Evolutionary conservation across 1,140 invertebrate genomes (phyloP).

Genomic region (Xylocopa sonorina): DNA sequence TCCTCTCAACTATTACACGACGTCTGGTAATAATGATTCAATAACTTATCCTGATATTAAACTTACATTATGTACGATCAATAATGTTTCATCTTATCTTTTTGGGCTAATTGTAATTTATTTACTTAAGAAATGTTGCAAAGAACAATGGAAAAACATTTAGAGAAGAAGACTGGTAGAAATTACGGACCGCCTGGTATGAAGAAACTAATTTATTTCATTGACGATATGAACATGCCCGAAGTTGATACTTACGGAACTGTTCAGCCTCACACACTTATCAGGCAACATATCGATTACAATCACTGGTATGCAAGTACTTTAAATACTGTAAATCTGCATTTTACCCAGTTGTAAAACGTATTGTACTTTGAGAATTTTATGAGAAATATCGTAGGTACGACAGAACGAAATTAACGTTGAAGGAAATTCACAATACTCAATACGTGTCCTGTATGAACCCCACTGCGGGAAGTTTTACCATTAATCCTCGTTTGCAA

Average conservation of each 20-base stretch:
- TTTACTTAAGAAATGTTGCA: conserved; percentile 90
- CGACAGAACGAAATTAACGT: conserved; percentile 91
- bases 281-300: conserved; percentile 97
- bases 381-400: too few relatives aligned
- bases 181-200: conserved; percentile 96
- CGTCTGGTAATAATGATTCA: conserved; percentile 85
- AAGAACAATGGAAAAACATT: conserved; percentile 93
- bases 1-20: conserved; percentile 98
- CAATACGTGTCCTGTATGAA: conserved; percentile 98
- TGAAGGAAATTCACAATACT: conserved; percentile 97
- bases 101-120: neutral
- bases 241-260: conserved; percentile 97
- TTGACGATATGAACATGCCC: conserved; percentile 99
- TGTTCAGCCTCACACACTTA: conserved; percentile 96
- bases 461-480: conserved; percentile 97
- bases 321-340: conserved; percentile 1
- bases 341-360: too few relatives aligned
- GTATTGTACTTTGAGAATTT: too few relatives aligned
- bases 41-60: neutral
- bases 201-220: conserved; percentile 95
- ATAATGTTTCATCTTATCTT: neutral
- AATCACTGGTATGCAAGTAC: conserved; percentile 88
- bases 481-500: conserved; percentile 95
- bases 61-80: too few relatives aligned
- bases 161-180: conserved; percentile 97